These are phyloP conservation scores for Onychomys torridus DNA, from an alignment of 2,797 vertebrate genomes.

Conservation along the genomic window DNA sequence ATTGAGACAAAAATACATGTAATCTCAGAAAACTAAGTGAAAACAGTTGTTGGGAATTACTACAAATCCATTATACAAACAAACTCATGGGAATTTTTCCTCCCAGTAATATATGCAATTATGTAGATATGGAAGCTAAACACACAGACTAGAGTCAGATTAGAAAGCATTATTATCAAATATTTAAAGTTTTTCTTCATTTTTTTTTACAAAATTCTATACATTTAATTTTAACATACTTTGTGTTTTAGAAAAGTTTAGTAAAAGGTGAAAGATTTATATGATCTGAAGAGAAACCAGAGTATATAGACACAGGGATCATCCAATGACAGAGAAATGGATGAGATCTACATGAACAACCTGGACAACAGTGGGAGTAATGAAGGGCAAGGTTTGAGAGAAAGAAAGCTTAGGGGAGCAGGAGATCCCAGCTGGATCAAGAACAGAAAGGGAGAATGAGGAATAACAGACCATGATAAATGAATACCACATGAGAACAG, in stretches of 20 bases:
- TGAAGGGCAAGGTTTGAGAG: too few species aligned
- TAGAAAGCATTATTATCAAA: neutral
- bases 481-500: too few species aligned
- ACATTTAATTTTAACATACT: neutral
- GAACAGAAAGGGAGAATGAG: too few species aligned
- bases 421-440: too few species aligned
- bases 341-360: too few species aligned
- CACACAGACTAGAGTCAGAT: conserved; percentile 11
- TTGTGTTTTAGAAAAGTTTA: neutral
- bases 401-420: too few species aligned
- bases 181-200: neutral
- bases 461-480: too few species aligned
- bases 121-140: conserved; percentile 6
- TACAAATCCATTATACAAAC: neutral
- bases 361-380: too few species aligned
- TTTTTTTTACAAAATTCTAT: neutral
- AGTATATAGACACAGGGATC: too few species aligned
- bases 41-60: neutral
- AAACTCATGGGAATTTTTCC: conserved; percentile 22
- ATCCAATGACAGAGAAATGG: too few species aligned
- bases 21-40: conserved; percentile 27
- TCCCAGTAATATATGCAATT: neutral
- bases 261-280: too few species aligned
- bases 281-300: too few species aligned
- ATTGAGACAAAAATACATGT: neutral